Base-by-base conservation (phyloP, 35 echinoderm and acorn worm genomes). In the Ptychodera flava region DNA sequence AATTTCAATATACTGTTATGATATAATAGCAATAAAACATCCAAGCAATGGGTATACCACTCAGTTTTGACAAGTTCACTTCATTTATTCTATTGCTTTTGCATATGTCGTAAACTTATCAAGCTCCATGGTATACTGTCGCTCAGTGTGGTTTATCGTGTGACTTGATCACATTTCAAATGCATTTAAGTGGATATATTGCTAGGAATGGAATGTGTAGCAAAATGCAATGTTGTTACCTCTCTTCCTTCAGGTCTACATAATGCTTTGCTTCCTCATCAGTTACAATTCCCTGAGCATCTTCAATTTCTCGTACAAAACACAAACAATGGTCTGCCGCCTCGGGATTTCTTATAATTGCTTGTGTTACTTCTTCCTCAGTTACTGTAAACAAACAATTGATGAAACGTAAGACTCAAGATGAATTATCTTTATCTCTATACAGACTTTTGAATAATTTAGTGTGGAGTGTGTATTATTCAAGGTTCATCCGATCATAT, bases 261-360 rank as follows among this genome's bases (percentile, higher is more conserved):
- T 83, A 87, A 30, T 34, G 83, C 1, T 16, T 64, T 80, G 34
- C 82, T 0, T 29, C 79, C 35, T 77, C 76, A 29, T 78, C 31
- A 78, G 36, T 79, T 30, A 79, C 16, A 1, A 33, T 45, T 31
- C 34, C 33, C 37, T 87, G 84, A 33, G 86, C 31, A 31, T 87
- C 93, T 38, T 89, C 45, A n/a, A 95, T 85, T 33, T 95, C 90
- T 79, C 93, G 45, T 1, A 86, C 36, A 76, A 95, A 95, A 85
- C 91, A 89, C 16, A 95, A 52, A 86, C 87, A 87, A 32, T 88
- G 89, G 1, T 79, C 84, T 33, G 79, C 80, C 10, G 84, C 64
- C 32, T 92, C 87, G 36, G 33, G 15, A 77, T 78, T 89, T 36
- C 84, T 84, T 83, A 86, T 78, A 28, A 89, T 37, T 31, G 35